A percentile compares a stretch with the other conserved stretches of the same genome.
These are phyloP conservation scores for Venusia cambrica DNA, from an alignment of 2,888 invertebrate species.

Conservation along the genomic window DNA sequence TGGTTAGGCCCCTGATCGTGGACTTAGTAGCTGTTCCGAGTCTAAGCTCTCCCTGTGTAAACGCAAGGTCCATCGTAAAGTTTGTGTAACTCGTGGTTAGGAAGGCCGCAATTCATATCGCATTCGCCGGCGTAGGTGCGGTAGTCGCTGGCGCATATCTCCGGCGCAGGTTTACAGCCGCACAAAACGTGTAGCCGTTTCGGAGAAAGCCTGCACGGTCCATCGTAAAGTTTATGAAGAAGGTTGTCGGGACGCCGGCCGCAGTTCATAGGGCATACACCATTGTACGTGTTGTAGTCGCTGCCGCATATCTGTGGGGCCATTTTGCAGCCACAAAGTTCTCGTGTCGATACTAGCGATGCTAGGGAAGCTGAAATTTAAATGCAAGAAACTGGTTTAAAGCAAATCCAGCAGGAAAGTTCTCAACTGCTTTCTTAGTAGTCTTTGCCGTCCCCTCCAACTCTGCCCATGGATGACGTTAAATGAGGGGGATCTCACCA, in stretches of 20 bases:
- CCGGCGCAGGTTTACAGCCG: neutral
- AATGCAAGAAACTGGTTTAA: too few species aligned
- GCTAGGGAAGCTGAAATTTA: too few species aligned
- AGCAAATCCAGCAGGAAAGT: too few species aligned
- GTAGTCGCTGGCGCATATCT: slow-evolving; percentile 10
- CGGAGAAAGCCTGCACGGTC: slow-evolving; percentile 5
- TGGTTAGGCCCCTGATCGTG: too few species aligned
- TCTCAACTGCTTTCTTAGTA: too few species aligned
- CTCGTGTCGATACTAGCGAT: too few species aligned
- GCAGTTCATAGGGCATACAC: slow-evolving; percentile 5
- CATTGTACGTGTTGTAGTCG: slow-evolving; percentile 8
- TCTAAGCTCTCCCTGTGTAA: too few species aligned
- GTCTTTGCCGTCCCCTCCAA: too few species aligned
- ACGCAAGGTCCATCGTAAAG: slow-evolving; percentile 2
- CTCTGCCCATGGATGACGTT: too few species aligned
- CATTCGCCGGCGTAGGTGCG: slow-evolving; percentile 6
- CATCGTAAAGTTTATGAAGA: slow-evolving; percentile 9
- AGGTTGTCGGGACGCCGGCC: neutral
- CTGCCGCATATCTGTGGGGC: slow-evolving; percentile 12
- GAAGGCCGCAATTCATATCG: slow-evolving; percentile 7
- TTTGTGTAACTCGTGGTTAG: slow-evolving; percentile 3
- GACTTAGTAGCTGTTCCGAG: too few species aligned
- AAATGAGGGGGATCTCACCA: too few species aligned
- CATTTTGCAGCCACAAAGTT: slow-evolving; percentile 5
- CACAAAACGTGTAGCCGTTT: too few species aligned